Evolutionary conservation across 2,888 invertebrate genomes (phyloP).

Genomic region (Cyclophora albipunctata): DNA sequence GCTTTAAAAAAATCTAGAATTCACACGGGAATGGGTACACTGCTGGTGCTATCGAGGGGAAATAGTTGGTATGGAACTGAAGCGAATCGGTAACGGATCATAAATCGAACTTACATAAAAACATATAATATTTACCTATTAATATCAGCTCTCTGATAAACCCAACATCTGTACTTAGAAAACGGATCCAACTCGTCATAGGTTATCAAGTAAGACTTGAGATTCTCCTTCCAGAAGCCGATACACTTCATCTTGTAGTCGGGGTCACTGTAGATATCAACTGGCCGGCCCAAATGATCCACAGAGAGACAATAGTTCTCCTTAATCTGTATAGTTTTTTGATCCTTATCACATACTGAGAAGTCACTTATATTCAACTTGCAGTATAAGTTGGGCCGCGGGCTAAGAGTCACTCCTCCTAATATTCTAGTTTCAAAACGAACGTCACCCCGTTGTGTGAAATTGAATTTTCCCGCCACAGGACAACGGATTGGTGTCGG

Average conservation of each 20-base stretch:
- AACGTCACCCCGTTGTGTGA: conserved; percentile 93
- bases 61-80: too few species aligned
- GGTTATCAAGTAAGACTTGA: conserved; percentile 96
- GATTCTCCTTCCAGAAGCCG: conserved; percentile 98
- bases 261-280: conserved; percentile 96
- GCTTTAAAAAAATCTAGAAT: too few species aligned
- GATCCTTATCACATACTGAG: conserved; percentile 95
- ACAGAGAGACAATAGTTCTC: conserved; percentile 98
- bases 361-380: conserved; percentile 96
- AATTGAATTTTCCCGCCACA: conserved; percentile 96
- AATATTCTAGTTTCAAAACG: conserved; percentile 94
- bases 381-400: conserved; percentile 93
- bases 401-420: conserved; percentile 95
- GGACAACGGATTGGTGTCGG: conserved; percentile 96
- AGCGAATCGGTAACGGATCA: too few species aligned
- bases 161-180: conserved; percentile 98
- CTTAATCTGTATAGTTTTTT: conserved; percentile 95
- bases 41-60: too few species aligned
- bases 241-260: conserved; percentile 98
- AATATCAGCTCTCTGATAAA: conserved; percentile 95
- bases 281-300: conserved; percentile 94
- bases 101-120: too few species aligned
- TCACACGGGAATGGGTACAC: too few species aligned
- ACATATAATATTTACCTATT: conserved; percentile 75
- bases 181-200: conserved; percentile 97